Evolutionary conservation across 2,797 vertebrate species (phyloP).

Genomic region (Saxicola maurus): DNA sequence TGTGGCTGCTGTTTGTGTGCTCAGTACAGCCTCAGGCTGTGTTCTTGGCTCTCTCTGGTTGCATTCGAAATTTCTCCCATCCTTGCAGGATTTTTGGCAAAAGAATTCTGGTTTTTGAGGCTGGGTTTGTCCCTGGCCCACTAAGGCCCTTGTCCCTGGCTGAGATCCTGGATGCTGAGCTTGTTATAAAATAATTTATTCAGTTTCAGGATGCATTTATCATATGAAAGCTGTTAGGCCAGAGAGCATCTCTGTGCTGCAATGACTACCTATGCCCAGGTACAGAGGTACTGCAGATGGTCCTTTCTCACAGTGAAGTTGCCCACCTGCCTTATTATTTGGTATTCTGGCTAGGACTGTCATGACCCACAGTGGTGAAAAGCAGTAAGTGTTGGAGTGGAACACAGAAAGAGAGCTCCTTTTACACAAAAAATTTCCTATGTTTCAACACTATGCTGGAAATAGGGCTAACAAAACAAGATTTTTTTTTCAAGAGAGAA

Average conservation of each 20-base stretch:
- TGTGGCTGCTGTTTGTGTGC: not conserved
- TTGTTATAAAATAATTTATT: not conserved
- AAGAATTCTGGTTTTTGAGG: not conserved
- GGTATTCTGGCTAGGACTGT: not conserved
- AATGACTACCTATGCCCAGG: not conserved
- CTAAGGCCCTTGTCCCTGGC: not conserved
- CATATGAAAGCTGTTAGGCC: not conserved
- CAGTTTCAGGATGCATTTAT: fast-evolving
- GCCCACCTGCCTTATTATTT: not conserved
- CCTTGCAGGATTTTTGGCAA: not conserved
- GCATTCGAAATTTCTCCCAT: not conserved
- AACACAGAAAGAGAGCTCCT: not conserved
- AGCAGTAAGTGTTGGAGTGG: not conserved
- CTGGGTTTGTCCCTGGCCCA: fast-evolving
- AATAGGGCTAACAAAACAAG: not conserved
- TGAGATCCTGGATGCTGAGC: not conserved
- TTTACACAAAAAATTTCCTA: not conserved
- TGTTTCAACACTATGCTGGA: not conserved
- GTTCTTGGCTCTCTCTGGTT: not conserved
- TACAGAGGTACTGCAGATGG: not conserved
- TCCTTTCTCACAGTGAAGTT: not conserved
- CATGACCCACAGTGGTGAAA: not conserved
- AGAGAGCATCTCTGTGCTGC: not conserved
- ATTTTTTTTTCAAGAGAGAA: not conserved
- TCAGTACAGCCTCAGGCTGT: not conserved